A percentile compares a stretch with the other conserved stretches of the same genome.
Evolutionary conservation across 2,888 invertebrate genomes (phyloP).

Genomic region (Liopterus haemorrhoidalis): DNA sequence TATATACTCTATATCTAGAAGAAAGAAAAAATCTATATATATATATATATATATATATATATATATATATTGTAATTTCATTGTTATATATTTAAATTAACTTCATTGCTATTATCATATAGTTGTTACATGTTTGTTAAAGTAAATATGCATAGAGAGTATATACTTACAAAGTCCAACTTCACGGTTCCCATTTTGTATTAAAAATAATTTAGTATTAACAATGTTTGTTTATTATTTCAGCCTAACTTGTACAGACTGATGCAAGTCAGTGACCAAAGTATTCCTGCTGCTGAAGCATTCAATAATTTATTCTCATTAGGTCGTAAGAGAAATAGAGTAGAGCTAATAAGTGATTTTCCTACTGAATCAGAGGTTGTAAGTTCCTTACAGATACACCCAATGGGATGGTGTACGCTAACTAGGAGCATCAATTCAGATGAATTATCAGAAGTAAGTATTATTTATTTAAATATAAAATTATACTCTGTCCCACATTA

Average conservation of each 20-base stretch:
- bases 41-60: too few relatives aligned
- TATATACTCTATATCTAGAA: too few relatives aligned
- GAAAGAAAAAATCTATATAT: too few relatives aligned
- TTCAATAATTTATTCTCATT: constrained; percentile 77
- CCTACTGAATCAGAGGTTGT: constrained; percentile 90
- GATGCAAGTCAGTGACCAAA: constrained; percentile 80
- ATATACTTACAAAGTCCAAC: too few relatives aligned
- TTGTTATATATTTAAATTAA: too few relatives aligned
- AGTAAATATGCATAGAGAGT: too few relatives aligned
- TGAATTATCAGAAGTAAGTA: constrained; percentile 73
- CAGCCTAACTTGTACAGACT: constrained; percentile 84
- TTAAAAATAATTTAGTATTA: constrained; percentile 5
- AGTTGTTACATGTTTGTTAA: too few relatives aligned
- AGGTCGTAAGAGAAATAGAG: constrained; percentile 68
- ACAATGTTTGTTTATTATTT: constrained; percentile 35
- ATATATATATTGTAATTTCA: too few relatives aligned
- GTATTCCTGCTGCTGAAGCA: constrained; percentile 71
- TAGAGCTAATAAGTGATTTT: constrained; percentile 88
- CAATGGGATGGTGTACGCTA: constrained; percentile 82
- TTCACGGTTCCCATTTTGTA: too few relatives aligned
- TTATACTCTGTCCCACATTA: too few relatives aligned
- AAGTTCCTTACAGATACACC: constrained; percentile 81
- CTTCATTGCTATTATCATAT: too few relatives aligned
- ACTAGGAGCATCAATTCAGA: constrained; percentile 82
- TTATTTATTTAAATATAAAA: neutral